Percentiles rank a stretch among this genome's conserved stretches.
Evolutionary conservation across 2,888 invertebrate species (phyloP).

Genomic region (Buathra laborator): DNA sequence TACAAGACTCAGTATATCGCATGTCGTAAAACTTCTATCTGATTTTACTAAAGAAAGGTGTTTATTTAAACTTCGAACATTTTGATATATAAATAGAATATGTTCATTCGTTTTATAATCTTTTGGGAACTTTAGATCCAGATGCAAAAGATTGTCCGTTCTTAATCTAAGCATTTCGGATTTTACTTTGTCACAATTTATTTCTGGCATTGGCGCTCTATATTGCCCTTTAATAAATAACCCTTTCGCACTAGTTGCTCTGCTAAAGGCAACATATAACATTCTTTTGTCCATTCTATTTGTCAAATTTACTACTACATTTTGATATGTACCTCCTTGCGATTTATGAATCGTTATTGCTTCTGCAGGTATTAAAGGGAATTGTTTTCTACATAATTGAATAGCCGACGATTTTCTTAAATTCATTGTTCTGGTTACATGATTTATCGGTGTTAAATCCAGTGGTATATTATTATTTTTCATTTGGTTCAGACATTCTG

Average conservation of each 20-base stretch:
- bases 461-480: constrained; percentile 23
- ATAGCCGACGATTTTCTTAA: constrained; percentile 44
- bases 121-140: constrained; percentile 28
- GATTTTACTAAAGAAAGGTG: constrained; percentile 24
- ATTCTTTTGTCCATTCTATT: constrained; percentile 50
- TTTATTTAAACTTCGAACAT: constrained; percentile 37
- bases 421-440: constrained; percentile 33
- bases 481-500: constrained; percentile 40
- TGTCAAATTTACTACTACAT: constrained; percentile 54
- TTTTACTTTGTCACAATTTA: constrained; percentile 28
- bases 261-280: constrained; percentile 56
- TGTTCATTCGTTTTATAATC: constrained; percentile 15
- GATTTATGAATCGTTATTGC: constrained; percentile 61
- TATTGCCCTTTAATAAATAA: constrained; percentile 38
- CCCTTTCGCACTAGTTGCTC: constrained; percentile 54
- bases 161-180: constrained; percentile 33
- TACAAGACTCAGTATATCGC: constrained; percentile 36
- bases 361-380: constrained; percentile 58
- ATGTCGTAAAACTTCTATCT: constrained; percentile 22
- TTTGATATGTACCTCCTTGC: constrained; percentile 57
- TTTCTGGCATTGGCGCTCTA: neutral
- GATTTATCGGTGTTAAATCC: constrained; percentile 36
- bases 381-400: constrained; percentile 49
- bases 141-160: constrained; percentile 29
- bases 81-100: constrained; percentile 30